These are phyloP conservation scores for Miichthys miiuy DNA, from an alignment of 2,797 vertebrate genomes.

Conservation along the genomic window DNA sequence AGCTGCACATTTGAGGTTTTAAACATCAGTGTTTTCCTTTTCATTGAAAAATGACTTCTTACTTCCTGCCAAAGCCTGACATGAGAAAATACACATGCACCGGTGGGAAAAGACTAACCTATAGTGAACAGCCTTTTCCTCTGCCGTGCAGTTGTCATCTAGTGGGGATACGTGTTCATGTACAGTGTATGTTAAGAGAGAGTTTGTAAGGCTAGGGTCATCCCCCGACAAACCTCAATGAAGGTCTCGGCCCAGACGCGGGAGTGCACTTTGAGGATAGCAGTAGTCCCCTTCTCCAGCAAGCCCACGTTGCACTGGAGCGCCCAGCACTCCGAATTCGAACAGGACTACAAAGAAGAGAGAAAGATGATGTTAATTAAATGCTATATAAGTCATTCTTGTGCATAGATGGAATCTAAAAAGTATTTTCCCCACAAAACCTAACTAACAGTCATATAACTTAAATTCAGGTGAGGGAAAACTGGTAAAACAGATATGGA, in stretches of 20 bases:
- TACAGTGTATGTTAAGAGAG: conserved; percentile 3
- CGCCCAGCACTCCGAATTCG: conserved; percentile 88
- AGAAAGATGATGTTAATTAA: conserved; percentile 8
- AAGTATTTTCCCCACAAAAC: background rate
- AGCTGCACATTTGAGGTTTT: conserved; percentile 54
- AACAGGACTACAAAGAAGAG: conserved; percentile 85
- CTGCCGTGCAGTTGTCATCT: conserved; percentile 35
- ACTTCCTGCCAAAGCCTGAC: conserved; percentile 60
- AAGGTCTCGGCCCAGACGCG: conserved; percentile 91
- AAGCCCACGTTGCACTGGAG: conserved; percentile 89
- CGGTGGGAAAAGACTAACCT: conserved; percentile 36
- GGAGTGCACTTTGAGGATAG: conserved; percentile 88
- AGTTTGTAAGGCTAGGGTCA: conserved; percentile 18
- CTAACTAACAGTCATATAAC: background rate
- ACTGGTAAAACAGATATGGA: conserved; percentile 10
- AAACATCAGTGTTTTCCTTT: conserved; percentile 37
- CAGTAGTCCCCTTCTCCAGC: conserved; percentile 88
- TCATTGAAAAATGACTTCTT: conserved; percentile 41
- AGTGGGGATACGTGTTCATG: conserved; percentile 32
- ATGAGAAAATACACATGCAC: conserved; percentile 60
- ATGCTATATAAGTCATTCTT: background rate
- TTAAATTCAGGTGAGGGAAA: conserved; percentile 25
- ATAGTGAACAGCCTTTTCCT: conserved; percentile 25
- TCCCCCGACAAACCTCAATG: conserved; percentile 83
- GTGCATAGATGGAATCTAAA: background rate